Conservation (phyloP, 2,113 vertebrate genomes). For the Alces alces region DNA sequence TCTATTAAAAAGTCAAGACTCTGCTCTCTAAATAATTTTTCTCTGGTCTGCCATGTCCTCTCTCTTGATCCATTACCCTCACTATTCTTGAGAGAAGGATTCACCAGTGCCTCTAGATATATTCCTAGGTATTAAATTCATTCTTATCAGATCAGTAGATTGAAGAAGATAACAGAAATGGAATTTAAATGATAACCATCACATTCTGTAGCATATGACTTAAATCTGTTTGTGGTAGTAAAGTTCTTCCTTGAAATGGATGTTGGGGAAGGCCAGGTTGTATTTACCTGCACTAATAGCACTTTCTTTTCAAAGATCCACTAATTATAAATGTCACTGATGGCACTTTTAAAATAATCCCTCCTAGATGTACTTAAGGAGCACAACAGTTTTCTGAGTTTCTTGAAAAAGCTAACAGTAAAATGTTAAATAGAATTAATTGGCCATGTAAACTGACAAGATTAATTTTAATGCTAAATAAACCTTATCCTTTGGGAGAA, state of each 20-base stretch:
- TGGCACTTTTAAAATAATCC: neutral
- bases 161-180: constrained; percentile 38
- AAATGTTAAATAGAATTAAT: neutral
- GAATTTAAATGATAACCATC: neutral
- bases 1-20: neutral
- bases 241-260: neutral
- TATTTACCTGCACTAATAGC: neutral
- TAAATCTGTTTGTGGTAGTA: neutral
- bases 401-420: neutral
- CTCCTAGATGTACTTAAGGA: neutral
- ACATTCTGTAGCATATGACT: neutral
- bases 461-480: constrained; percentile 20
- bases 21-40: neutral
- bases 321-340: neutral
- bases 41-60: neutral
- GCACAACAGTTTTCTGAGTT: neutral
- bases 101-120: neutral
- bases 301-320: neutral
- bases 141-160: neutral
- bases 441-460: neutral
- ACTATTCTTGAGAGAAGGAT: neutral
- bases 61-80: neutral
- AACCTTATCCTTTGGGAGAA: constrained; percentile 1
- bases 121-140: neutral
- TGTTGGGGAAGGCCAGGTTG: neutral